Base-by-base conservation (phyloP, 2,888 invertebrate genomes). In the Hoplodrina ambigua region DNA sequence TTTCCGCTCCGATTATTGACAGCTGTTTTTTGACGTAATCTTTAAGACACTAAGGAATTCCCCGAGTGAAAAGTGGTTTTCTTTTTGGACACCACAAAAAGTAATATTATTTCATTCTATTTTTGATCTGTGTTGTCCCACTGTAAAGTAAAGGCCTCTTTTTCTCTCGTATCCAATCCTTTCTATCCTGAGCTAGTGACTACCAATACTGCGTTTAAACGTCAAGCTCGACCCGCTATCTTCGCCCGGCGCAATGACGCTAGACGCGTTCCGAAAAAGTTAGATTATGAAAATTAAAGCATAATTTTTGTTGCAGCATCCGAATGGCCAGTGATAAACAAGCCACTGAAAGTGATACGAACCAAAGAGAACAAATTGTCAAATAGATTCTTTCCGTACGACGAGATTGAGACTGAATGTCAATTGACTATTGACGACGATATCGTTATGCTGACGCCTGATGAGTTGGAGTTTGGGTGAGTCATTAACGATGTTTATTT, bases 341-440 rank as follows among this genome's bases (percentile, higher is more conserved):
- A 99, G 94, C 98, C 99, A 4, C 92, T 99, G 70, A 99, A 98
- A 96, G 97, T 99, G 59, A 98, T 99, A 80, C 97, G 97, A 91
- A 99, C 99, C 4, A 97, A 97, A 85, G 98, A 98, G 86, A 99
- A 99, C 93, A 98, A 98, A 91, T 95, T 99, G 62, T 99, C 99
- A n/a, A 99, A 99, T 94, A 96, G 99, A 82, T 99, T 99, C 95
- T 99, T 97, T 93, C 99, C 99, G 0, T 99, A 99, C 93, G 98
- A 98, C 88, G 99, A 99, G 92, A 99, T 99, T 80, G 98, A 99
- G 96, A 99, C 99, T 0, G 99, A 99, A 94, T 99, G 99, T 60
- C 98, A 99, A 84, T 95, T 99, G 85, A 98, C 99, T 5, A 98
- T 99, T 78, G 99, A 99, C 90, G 99, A 99, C 92, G 99, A 99